A percentile compares a stretch with the other conserved stretches of the same genome.
Conservation (phyloP, 2,797 vertebrate species). For the Chelon labrosus region DNA sequence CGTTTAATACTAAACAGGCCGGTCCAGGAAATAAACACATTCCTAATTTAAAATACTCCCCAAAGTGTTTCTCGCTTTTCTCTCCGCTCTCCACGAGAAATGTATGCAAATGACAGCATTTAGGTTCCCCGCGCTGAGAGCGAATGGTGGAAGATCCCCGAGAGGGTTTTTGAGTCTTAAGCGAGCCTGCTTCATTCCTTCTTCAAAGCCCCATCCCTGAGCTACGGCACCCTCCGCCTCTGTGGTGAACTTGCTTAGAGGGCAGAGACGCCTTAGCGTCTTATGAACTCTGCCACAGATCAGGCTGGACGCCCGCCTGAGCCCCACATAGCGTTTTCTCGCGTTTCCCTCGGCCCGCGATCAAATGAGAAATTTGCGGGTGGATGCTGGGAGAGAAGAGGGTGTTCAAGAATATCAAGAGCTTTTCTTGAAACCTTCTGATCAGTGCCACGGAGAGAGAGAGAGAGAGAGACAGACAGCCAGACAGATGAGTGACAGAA, state of each 20-base stretch:
- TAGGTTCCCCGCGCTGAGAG: slow-evolving; percentile 64
- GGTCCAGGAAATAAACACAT: slow-evolving; percentile 79
- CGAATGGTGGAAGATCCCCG: slow-evolving; percentile 60
- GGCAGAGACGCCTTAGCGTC: slow-evolving; percentile 37
- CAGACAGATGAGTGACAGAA: slow-evolving; percentile 65
- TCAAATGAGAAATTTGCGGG: slow-evolving; percentile 40
- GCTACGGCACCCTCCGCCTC: slow-evolving; percentile 22
- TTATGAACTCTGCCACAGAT: slow-evolving; percentile 49
- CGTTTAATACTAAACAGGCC: slow-evolving; percentile 79
- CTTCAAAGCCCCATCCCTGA: slow-evolving; percentile 63
- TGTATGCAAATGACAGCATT: slow-evolving; percentile 80
- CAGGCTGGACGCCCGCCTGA: slow-evolving; percentile 45
- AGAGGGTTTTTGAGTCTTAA: slow-evolving; percentile 64
- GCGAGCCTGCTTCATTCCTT: slow-evolving; percentile 41
- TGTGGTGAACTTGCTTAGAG: slow-evolving; percentile 36
- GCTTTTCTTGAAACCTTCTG: slow-evolving; percentile 53
- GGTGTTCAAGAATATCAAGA: neutral
- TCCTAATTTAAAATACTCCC: slow-evolving; percentile 80
- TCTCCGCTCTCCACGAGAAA: slow-evolving; percentile 60
- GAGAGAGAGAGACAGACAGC: too few relatives aligned
- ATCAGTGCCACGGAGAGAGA: slow-evolving; percentile 46
- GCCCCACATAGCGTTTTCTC: neutral
- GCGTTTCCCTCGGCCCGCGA: slow-evolving; percentile 21
- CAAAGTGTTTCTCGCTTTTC: slow-evolving; percentile 62
- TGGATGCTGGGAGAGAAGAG: slow-evolving; percentile 29